Percentiles rank a stretch among this genome's conserved stretches.
These are phyloP conservation scores for Chloroceryle inda DNA, from an alignment of 2,797 vertebrate genomes.

Conservation along the genomic window DNA sequence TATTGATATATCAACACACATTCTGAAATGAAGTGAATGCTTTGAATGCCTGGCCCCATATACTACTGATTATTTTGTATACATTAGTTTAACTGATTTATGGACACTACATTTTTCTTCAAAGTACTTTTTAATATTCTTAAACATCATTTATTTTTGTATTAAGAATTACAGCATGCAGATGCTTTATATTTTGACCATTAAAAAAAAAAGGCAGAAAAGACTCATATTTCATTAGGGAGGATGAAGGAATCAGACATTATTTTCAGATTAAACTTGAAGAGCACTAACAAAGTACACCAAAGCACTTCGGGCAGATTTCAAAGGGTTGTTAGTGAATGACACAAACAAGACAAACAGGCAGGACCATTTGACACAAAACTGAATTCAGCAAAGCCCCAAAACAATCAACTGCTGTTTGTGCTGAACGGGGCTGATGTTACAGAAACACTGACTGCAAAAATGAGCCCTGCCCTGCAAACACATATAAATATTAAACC, in stretches of 20 bases:
- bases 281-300: slow-evolving; percentile 34
- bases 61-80: neutral
- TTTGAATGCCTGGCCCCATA: neutral
- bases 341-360: slow-evolving; percentile 63
- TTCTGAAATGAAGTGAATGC: neutral
- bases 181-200: slow-evolving; percentile 49
- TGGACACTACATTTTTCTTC: slow-evolving; percentile 30
- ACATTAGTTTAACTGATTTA: slow-evolving; percentile 72
- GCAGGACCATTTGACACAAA: slow-evolving; percentile 38
- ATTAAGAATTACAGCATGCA: slow-evolving; percentile 55
- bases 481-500: neutral
- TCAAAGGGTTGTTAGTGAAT: slow-evolving; percentile 51
- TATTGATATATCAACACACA: neutral
- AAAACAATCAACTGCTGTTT: neutral
- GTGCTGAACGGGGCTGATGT: neutral
- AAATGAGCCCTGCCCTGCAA: neutral
- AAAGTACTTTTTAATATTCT: slow-evolving; percentile 59
- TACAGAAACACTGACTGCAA: neutral
- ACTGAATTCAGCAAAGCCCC: neutral
- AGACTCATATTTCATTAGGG: slow-evolving; percentile 13
- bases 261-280: slow-evolving; percentile 56
- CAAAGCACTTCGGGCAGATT: slow-evolving; percentile 51
- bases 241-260: slow-evolving; percentile 34
- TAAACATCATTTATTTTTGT: slow-evolving; percentile 36
- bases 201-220: neutral